phyloP scores from a whole-genome alignment of 2,113 vertebrate species.

The Toxostoma redivivum region DNA sequence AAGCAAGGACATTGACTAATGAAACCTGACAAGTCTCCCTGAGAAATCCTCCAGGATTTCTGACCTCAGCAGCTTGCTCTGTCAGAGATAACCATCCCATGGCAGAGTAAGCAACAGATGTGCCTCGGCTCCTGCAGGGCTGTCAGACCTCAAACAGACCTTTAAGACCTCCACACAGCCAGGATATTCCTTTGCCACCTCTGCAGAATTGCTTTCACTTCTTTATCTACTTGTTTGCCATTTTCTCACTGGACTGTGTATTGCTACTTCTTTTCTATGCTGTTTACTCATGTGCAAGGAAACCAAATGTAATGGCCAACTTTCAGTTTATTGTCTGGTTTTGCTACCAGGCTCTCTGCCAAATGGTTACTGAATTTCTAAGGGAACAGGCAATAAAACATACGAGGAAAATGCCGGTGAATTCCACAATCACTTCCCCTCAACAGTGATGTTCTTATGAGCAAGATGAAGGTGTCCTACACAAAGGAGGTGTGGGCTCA shows the following conservation, averaged over 20 bases:
- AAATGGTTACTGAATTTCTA: neutral
- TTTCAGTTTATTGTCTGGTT: neutral
- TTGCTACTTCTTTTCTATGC: neutral
- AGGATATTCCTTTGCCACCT: neutral
- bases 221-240: neutral
- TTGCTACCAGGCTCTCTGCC: neutral
- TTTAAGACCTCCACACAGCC: neutral
- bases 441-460: neutral
- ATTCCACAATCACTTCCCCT: neutral
- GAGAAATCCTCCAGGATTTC: neutral
- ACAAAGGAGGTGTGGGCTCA: neutral
- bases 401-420: neutral
- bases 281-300: neutral
- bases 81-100: neutral
- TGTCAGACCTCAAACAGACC: neutral
- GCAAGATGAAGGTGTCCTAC: neutral
- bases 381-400: neutral
- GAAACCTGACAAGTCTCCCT: neutral
- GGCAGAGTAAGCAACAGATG: neutral
- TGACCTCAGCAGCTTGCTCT: neutral
- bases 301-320: neutral
- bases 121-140: neutral
- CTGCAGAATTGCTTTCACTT: neutral
- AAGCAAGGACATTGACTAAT: neutral
- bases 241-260: neutral